Conservation (phyloP, 2,113 vertebrate genomes). For the Zosterops pallidus region DNA sequence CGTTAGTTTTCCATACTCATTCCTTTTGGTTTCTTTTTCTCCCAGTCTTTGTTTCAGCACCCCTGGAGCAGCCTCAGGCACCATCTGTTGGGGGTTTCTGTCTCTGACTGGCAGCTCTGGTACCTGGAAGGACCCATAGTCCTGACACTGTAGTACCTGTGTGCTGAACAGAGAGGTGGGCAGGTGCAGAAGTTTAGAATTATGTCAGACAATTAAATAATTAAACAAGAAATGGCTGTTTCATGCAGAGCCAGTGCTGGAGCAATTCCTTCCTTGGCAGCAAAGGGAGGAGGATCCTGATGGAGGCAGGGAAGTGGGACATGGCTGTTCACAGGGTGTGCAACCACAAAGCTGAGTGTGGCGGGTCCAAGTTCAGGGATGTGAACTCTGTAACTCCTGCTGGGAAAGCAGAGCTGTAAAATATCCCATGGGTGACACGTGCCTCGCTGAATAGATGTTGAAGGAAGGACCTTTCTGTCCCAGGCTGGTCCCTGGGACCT, state of each 20-base stretch:
- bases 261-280: background rate
- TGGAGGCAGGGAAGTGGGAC: accelerated
- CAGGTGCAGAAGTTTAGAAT: background rate
- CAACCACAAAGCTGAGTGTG: background rate
- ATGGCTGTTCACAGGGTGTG: background rate
- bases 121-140: background rate
- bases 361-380: background rate
- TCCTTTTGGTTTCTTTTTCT: background rate
- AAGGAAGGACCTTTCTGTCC: background rate
- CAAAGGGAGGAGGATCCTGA: background rate
- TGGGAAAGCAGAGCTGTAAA: background rate
- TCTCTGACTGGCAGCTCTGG: background rate
- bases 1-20: background rate
- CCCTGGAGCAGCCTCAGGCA: background rate
- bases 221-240: background rate
- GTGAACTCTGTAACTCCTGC: background rate
- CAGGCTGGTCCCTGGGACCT: background rate
- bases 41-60: background rate
- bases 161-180: background rate
- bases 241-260: background rate
- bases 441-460: background rate
- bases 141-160: too few species aligned
- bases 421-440: accelerated
- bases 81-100: background rate
- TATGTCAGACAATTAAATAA: background rate